These are phyloP conservation scores for Dusona sp. DNA, from an alignment of 2,888 invertebrate species.

Conservation along the genomic window DNA sequence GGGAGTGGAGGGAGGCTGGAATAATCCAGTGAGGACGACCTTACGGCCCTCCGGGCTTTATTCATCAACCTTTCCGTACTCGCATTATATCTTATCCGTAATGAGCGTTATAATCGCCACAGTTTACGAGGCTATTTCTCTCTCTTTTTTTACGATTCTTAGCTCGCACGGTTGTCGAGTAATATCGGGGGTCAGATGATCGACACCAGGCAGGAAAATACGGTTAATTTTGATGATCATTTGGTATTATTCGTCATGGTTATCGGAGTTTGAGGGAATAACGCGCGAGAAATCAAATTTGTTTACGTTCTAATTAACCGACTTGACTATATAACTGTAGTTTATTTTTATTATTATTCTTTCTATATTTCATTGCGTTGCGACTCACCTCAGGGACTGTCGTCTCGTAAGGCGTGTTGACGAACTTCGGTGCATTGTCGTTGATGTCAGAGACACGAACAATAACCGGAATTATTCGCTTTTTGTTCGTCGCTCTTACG, in stretches of 20 bases:
- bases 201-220: conserved; percentile 10
- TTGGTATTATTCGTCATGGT: background rate
- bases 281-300: background rate
- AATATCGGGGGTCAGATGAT: conserved; percentile 27
- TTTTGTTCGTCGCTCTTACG: conserved; percentile 91
- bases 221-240: background rate
- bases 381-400: conserved; percentile 93
- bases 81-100: conserved; percentile 43
- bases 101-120: conserved; percentile 59
- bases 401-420: conserved; percentile 93
- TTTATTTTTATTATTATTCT: background rate
- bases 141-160: conserved; percentile 26
- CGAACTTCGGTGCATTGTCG: conserved; percentile 94
- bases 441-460: conserved; percentile 96
- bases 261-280: background rate
- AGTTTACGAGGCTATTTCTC: conserved; percentile 41
- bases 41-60: conserved; percentile 35
- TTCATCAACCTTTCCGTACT: conserved; percentile 50
- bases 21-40: conserved; percentile 59
- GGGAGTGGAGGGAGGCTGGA: conserved; percentile 12
- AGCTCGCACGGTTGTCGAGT: conserved; percentile 20
- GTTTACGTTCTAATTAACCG: background rate
- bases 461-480: conserved; percentile 94
- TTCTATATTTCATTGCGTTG: background rate
- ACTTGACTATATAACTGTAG: background rate